phyloP scores from a whole-genome alignment of 2,797 vertebrate genomes.

The Ispidina picta region DNA sequence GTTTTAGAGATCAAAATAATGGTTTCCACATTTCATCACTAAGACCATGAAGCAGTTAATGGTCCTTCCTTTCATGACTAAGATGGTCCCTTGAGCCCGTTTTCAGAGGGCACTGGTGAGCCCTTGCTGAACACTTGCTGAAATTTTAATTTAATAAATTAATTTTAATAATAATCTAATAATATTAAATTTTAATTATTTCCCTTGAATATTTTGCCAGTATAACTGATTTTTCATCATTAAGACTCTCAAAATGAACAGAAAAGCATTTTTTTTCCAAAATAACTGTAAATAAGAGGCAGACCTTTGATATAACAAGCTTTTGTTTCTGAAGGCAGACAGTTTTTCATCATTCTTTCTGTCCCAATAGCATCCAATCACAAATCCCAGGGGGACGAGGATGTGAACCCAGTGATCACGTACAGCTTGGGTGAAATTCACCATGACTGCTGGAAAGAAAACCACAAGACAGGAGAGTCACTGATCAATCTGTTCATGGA shows the following conservation, averaged over 20 bases:
- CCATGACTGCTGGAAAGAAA: slow-evolving; percentile 78
- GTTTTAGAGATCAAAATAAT: not conserved
- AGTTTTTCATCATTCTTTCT: slow-evolving; percentile 84
- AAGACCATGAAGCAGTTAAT: not conserved
- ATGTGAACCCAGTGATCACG: slow-evolving; percentile 85
- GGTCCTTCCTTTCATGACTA: not conserved
- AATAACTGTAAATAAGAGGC: not conserved
- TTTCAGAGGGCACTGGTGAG: not conserved
- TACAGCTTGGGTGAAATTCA: slow-evolving; percentile 81
- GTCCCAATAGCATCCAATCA: slow-evolving; percentile 89
- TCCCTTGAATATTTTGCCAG: not conserved
- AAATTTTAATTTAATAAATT: not conserved
- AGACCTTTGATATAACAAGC: slow-evolving; percentile 88
- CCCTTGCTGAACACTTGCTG: not conserved
- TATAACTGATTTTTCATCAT: not conserved
- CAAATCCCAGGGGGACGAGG: slow-evolving; percentile 88
- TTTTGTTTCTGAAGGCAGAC: slow-evolving; percentile 91
- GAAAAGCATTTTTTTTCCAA: not conserved
- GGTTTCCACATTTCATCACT: not conserved
- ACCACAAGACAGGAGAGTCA: not conserved
- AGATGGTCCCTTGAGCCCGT: not conserved
- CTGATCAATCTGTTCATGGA: not conserved
- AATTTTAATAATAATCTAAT: too few species aligned
- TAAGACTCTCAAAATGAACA: not conserved
- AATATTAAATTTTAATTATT: not conserved